Evolutionary conservation across 2,797 vertebrate species (phyloP).

Genomic region (Masticophis lateralis): DNA sequence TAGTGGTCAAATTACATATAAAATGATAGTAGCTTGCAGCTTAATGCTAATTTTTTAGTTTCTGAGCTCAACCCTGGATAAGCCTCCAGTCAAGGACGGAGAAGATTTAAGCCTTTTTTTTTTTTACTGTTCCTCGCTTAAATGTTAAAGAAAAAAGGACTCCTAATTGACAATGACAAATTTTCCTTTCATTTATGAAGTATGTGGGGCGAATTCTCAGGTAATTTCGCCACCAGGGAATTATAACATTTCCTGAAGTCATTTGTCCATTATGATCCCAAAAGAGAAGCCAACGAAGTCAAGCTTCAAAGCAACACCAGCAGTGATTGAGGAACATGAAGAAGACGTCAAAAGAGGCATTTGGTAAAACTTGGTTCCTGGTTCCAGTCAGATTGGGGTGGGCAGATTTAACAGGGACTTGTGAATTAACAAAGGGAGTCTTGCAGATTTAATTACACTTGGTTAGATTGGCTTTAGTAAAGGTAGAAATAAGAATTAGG

Average conservation of each 20-base stretch:
- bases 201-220: background rate
- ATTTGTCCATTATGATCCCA: background rate
- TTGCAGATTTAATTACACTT: background rate
- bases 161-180: background rate
- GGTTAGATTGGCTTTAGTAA: background rate
- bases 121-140: background rate
- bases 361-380: background rate
- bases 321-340: background rate
- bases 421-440: background rate
- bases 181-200: background rate
- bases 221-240: background rate
- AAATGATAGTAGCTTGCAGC: background rate
- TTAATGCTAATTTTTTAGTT: background rate
- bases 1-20: background rate
- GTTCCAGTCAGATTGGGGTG: background rate
- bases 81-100: background rate
- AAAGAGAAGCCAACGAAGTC: background rate
- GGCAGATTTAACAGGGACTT: background rate
- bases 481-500: background rate
- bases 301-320: background rate
- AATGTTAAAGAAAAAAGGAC: background rate
- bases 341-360: background rate
- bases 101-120: background rate
- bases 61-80: background rate
- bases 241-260: background rate